A percentile compares a stretch with the other conserved stretches of the same genome.
Evolutionary conservation across 2,113 vertebrate genomes (phyloP).

Genomic region (Tachuris rubrigastra): DNA sequence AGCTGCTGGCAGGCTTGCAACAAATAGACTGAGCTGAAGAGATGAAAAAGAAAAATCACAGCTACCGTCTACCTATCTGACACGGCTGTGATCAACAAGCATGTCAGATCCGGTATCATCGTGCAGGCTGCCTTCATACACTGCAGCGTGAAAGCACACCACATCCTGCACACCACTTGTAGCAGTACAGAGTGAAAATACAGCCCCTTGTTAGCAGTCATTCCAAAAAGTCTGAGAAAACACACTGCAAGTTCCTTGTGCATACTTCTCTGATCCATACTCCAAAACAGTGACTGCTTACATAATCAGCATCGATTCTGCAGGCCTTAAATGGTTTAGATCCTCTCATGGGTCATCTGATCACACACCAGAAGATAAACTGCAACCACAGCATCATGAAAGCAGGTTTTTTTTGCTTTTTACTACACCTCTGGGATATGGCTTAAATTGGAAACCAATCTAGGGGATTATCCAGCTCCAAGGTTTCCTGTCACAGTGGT

Average conservation of each 20-base stretch:
- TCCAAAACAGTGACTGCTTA: not conserved
- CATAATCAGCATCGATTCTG: not conserved
- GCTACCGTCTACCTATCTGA: not conserved
- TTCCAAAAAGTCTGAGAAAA: not conserved
- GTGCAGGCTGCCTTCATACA: not conserved
- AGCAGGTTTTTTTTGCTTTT: not conserved
- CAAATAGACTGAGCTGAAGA: not conserved
- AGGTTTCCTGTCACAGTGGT: not conserved
- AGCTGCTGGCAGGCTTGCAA: not conserved
- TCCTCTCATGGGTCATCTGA: not conserved
- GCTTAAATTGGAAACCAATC: not conserved
- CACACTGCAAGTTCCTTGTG: not conserved
- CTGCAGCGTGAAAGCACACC: not conserved
- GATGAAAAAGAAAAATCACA: not conserved
- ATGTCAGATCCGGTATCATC: not conserved
- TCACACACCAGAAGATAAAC: not conserved
- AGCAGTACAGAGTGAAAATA: rapidly evolving
- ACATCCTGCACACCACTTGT: rapidly evolving
- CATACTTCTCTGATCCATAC: not conserved
- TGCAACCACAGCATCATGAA: not conserved
- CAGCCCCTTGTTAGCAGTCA: not conserved
- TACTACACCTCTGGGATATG: not conserved
- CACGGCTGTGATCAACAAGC: not conserved
- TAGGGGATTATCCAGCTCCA: not conserved
- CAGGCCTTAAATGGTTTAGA: not conserved